Evolutionary conservation across 2,888 invertebrate species (phyloP).

Genomic region (Platycnemis pennipes): DNA sequence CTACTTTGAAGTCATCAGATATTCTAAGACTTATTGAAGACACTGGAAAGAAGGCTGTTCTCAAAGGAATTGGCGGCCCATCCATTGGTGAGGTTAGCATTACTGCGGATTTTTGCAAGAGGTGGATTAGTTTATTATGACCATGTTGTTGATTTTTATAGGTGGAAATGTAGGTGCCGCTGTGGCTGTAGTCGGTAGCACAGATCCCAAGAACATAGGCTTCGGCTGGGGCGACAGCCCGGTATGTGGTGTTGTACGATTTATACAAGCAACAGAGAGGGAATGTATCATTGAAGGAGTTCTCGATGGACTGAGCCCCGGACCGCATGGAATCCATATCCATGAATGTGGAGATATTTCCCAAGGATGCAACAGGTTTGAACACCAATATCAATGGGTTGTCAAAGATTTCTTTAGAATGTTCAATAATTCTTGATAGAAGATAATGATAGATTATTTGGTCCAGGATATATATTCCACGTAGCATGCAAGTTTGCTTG

Average conservation of each 20-base stretch:
- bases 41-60: conserved; percentile 87
- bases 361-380: conserved; percentile 81
- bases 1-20: conserved; percentile 83
- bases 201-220: conserved; percentile 79
- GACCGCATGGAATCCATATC: conserved; percentile 83
- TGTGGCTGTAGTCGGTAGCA: conserved; percentile 84
- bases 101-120: conserved; percentile 14
- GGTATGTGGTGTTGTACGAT: conserved; percentile 88
- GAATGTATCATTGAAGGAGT: conserved; percentile 90
- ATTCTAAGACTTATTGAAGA: conserved; percentile 81
- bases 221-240: conserved; percentile 70
- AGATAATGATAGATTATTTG: too few relatives aligned
- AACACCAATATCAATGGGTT: not conserved
- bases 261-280: conserved; percentile 83
- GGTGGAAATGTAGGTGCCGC: conserved; percentile 81
- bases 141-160: too few relatives aligned
- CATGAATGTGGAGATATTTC: conserved; percentile 90
- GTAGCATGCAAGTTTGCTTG: too few relatives aligned
- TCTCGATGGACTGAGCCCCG: conserved; percentile 88
- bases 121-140: conserved; percentile 24
- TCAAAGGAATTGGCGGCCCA: conserved; percentile 91
- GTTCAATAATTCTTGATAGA: too few relatives aligned
- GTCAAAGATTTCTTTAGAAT: too few relatives aligned
- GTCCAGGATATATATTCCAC: too few relatives aligned
- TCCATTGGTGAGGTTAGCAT: too few relatives aligned